Evolutionary conservation across 2,888 invertebrate genomes (phyloP), one percentile per base, ranked within the genome.

Genomic region (Scaptomyza caliginosa): DNA sequence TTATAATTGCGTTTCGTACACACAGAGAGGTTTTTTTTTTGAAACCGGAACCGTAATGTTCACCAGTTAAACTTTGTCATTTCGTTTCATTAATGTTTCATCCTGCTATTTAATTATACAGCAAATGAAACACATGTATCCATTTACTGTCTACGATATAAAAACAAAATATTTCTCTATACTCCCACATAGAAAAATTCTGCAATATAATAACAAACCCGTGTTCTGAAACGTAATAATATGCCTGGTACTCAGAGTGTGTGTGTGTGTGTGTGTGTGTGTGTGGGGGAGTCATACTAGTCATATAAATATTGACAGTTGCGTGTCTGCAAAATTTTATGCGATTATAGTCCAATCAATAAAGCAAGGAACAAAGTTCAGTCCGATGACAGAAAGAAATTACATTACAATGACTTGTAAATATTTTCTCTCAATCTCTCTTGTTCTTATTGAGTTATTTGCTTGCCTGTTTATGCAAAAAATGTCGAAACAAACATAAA

Each of bases 311-410:
- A 26, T 32, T 19, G 28, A 32, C 8, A 43, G 30, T 55, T 55
- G 59, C 55, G 59, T 74, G 59, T 48, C 45, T 30, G 5, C 6
- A 13, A 36, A 13, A 13, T 13, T 36, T 6, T 28, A 36, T 30
- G 3, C 17, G 38, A 40, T 17, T 56, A 21, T 19, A 2, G 2
- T 17, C 19, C 50, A 70, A 57, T 70, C 74, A 73, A 66, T 69
- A 60, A 36, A 4, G n/a, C 11, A 32, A 39, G 19, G 7, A 52
- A 26, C 23, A 48, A 39, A 57, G 16, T 39, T 39, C 30, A 11
- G 13, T 23, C 11, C 21, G 28, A 21, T 10, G 23, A 42, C 21
- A 39, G 13, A 56, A 50, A 39, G 13, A 56, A 50, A 56, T 46
- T 43, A 54, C 16, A 46, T 17, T 16, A 6, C 45, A 32, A 38